A percentile compares a stretch with the other conserved stretches of the same genome.
phyloP scores from a whole-genome alignment of 2,113 vertebrate genomes.

The Hemibagrus wyckioides region DNA sequence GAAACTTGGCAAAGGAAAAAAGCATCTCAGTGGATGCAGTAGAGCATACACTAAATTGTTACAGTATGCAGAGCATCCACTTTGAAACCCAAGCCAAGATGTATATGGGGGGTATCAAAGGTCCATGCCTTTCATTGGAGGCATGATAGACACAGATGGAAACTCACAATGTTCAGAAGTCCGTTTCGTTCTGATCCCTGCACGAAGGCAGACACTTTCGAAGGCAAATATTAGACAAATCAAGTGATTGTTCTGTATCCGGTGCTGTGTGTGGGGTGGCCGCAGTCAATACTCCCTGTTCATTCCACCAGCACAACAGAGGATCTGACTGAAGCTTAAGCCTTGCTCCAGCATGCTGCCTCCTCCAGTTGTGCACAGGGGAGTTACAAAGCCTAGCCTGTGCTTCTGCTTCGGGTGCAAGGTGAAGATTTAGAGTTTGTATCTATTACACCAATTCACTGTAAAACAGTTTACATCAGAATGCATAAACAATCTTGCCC shows the following conservation, averaged over 20 bases:
- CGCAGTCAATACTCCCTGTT: neutral
- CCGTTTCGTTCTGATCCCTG: neutral
- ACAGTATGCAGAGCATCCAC: conserved; percentile 38
- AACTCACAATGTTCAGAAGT: neutral
- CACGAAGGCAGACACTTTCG: neutral
- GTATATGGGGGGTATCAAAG: conserved; percentile 30
- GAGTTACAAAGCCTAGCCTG: conserved; percentile 26
- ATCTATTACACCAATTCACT: neutral
- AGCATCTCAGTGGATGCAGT: conserved; percentile 14
- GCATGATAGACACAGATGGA: neutral
- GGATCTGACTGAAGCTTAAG: conserved; percentile 10
- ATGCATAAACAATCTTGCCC: neutral
- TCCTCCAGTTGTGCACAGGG: conserved; percentile 16
- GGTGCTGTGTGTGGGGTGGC: neutral
- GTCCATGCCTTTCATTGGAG: neutral
- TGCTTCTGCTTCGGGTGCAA: conserved; percentile 1
- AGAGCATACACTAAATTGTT: conserved; percentile 31
- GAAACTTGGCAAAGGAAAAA: conserved; percentile 29
- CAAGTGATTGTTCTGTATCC: conserved; percentile 12
- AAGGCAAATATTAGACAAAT: conserved; percentile 15
- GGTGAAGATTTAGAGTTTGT: conserved; percentile 5
- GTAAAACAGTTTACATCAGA: neutral
- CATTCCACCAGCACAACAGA: conserved; percentile 1
- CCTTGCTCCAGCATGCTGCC: neutral
- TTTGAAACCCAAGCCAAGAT: conserved; percentile 40